Evolutionary conservation across 2,113 vertebrate species (phyloP), one percentile per base, ranked within the genome.

Genomic region (Thamnophis sirtalis): DNA sequence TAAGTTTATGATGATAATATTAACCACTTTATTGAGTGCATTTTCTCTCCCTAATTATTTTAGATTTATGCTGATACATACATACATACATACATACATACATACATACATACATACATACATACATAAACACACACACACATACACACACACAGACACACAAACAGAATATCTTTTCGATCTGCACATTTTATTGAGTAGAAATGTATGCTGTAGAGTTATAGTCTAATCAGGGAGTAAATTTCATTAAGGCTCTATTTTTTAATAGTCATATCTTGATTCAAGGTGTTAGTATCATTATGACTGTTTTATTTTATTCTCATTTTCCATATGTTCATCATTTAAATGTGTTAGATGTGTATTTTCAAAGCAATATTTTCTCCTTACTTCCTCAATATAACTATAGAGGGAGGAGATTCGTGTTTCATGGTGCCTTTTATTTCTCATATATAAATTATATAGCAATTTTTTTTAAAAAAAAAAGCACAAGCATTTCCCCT

Each of bases 391-490:
- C n/a, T 21, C n/a, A 92, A 68, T 68, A 26, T 89, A 89, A 84
- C 87, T 89, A 48, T 8, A 19, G 80, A 1, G 33, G 10, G 22
- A n/a, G 87, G 6, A 33, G 15, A n/a, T 89, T 38, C 43, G 28
- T 38, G 24, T 28, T 85, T 63, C 73, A 22, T 89, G n/a, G 5
- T 89, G 80, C 55, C 28, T 86, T 92, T 89, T 92, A 43, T 89
- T 89, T 92, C 73, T 85, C n/a, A 38, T 92, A 55, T 92, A 86
- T 89, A 92, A 92, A 92, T 92, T 92, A 86, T 89, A 89, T 86
- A 89, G 87, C 48, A 10, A 19, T 92, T 87, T 84, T 90, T 91
- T 91, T 33, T 28, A n/a, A 63, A 68, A 26, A 60, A 60, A 53
- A 91, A 88, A 56, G 86, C 87, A 60, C 28, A 92, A 89, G 55